phyloP scores from a whole-genome alignment of 2,888 invertebrate genomes.

The Plebejus argus region DNA sequence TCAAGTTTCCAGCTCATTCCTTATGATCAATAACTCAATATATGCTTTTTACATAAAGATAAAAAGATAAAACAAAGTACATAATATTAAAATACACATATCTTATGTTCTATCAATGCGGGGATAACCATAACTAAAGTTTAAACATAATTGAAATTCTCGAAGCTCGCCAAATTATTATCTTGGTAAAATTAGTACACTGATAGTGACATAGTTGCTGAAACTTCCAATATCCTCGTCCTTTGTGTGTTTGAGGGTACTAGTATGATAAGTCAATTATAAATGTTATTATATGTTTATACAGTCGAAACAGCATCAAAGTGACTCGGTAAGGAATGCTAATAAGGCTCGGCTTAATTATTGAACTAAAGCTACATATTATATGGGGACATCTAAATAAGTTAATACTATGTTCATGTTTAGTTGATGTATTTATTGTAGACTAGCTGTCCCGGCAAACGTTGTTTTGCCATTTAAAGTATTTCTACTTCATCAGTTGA shows the following conservation, averaged over 20 bases:
- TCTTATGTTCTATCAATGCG: background rate
- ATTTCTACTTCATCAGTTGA: no score
- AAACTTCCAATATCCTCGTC: conserved; percentile 68
- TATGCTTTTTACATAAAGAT: no score
- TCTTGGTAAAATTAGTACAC: conserved; percentile 47
- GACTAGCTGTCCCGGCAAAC: no score
- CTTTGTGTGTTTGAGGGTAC: conserved; percentile 71
- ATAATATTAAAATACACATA: no score
- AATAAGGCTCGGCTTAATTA: background rate
- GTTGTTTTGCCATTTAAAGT: no score
- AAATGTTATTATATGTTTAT: conserved; percentile 29
- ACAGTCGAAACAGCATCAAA: background rate
- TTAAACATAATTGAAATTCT: background rate
- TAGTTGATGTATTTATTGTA: no score
- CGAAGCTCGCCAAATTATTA: background rate
- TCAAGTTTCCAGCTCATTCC: no score
- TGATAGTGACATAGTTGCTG: conserved; percentile 75
- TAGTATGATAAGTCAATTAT: conserved; percentile 36
- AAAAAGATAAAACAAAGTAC: no score
- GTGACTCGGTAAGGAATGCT: conserved; percentile 3
- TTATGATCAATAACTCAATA: no score
- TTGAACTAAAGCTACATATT: background rate
- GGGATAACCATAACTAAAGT: background rate
- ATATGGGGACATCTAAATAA: background rate
- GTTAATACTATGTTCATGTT: no score